A percentile compares a stretch with the other conserved stretches of the same genome.
Evolutionary conservation across 2,888 invertebrate genomes (phyloP).

Genomic region (Lithophane semibrunnea): DNA sequence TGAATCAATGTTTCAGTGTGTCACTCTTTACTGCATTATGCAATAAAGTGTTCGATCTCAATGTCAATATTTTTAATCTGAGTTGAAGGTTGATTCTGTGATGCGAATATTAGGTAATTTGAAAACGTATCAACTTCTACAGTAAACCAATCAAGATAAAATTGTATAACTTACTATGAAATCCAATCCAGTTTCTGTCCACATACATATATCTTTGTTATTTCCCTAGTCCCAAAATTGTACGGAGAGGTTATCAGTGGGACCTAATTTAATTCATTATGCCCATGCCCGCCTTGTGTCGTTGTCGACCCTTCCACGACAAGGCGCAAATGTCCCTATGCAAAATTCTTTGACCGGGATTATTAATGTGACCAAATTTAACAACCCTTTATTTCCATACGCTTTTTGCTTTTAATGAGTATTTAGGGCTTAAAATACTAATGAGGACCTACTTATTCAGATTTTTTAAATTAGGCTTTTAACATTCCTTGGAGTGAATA

Average conservation of each 20-base stretch:
- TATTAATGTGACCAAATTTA: conserved; percentile 77
- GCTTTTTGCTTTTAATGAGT: conserved; percentile 60
- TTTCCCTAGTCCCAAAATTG: conserved; percentile 79
- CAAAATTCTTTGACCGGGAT: conserved; percentile 82
- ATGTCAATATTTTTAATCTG: background rate
- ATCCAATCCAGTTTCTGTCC: conserved; percentile 69
- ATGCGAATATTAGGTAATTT: background rate
- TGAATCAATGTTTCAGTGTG: background rate
- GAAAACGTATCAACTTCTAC: background rate
- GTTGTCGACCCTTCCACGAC: conserved; percentile 84
- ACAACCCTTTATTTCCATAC: conserved; percentile 69
- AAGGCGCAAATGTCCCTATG: conserved; percentile 82
- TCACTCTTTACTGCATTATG: background rate
- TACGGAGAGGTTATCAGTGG: conserved; percentile 86
- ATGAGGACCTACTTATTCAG: conserved; percentile 33
- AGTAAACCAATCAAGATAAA: conserved; percentile 17
- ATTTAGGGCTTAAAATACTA: conserved; percentile 55
- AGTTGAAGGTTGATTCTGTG: background rate
- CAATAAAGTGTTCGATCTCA: background rate
- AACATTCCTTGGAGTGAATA: conserved; percentile 1
- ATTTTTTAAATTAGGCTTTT: conserved; percentile 13
- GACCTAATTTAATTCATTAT: conserved; percentile 89
- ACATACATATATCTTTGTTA: conserved; percentile 61
- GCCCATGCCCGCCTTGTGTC: conserved; percentile 80
- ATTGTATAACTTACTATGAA: conserved; percentile 1